phyloP scores from a whole-genome alignment of 2,113 vertebrate genomes.

The Cervus canadensis region DNA sequence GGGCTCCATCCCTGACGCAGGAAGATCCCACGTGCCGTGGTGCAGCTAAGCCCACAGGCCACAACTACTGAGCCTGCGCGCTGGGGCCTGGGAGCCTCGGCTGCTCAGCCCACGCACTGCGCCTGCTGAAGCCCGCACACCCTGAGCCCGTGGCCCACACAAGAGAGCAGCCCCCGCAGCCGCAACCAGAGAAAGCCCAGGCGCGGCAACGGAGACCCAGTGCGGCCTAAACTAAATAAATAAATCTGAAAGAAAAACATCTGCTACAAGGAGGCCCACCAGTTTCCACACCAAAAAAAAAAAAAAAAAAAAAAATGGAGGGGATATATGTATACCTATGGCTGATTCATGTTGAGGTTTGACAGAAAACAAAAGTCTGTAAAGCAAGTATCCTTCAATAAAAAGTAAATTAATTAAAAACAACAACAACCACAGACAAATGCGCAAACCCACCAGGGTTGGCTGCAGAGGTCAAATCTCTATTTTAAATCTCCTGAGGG shows the following conservation, averaged over 20 bases:
- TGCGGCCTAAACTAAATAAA: not conserved
- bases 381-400: not conserved
- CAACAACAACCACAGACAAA: not conserved
- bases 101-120: not conserved
- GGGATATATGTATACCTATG: not conserved
- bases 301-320: not conserved
- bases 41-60: not conserved
- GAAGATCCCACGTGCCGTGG: accelerated
- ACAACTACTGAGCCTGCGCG: not conserved
- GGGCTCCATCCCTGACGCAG: not conserved
- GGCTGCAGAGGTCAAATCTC: not conserved
- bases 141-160: not conserved
- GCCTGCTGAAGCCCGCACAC: accelerated
- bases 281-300: not conserved
- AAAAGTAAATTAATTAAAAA: not conserved
- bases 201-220: not conserved
- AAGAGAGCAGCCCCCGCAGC: not conserved
- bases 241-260: not conserved
- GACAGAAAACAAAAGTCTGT: not conserved
- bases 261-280: not conserved
- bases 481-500: not conserved
- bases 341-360: not conserved
- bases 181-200: not conserved
- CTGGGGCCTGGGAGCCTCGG: accelerated
- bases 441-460: not conserved